These are phyloP conservation scores for Eupelmus urozonus DNA, from an alignment of 2,888 invertebrate genomes.

Conservation along the genomic window DNA sequence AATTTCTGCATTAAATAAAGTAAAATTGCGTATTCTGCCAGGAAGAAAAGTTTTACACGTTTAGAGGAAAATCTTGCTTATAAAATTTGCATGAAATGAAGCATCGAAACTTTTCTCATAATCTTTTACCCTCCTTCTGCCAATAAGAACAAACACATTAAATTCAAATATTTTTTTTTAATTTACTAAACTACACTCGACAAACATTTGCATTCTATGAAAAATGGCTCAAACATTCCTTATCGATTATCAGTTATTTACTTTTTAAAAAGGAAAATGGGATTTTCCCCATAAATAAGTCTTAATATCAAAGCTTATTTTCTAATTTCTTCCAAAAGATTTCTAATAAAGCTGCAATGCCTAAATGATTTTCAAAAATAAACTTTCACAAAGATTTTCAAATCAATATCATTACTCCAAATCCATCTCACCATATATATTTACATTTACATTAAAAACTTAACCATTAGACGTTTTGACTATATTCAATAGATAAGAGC, in stretches of 20 bases:
- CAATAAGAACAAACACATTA: neutral
- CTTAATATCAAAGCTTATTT: too few relatives aligned
- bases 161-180: neutral
- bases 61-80: neutral
- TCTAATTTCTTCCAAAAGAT: too few relatives aligned
- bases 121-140: neutral
- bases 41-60: neutral
- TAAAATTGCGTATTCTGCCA: neutral
- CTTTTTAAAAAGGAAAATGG: too few relatives aligned
- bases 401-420: neutral
- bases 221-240: neutral
- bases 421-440: neutral
- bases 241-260: too few relatives aligned
- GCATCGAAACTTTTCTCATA: slow-evolving; percentile 21
- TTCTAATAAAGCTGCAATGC: too few relatives aligned
- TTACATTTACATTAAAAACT: neutral
- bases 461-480: neutral
- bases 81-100: slow-evolving; percentile 14
- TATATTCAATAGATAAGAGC: neutral
- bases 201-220: neutral
- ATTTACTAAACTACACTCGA: neutral
- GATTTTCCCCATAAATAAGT: too few relatives aligned
- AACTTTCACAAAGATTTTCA: neutral
- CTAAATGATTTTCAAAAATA: too few relatives aligned
- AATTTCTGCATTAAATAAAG: neutral